Evolutionary conservation across 2,113 vertebrate genomes (phyloP).

Genomic region (Capreolus pygargus): DNA sequence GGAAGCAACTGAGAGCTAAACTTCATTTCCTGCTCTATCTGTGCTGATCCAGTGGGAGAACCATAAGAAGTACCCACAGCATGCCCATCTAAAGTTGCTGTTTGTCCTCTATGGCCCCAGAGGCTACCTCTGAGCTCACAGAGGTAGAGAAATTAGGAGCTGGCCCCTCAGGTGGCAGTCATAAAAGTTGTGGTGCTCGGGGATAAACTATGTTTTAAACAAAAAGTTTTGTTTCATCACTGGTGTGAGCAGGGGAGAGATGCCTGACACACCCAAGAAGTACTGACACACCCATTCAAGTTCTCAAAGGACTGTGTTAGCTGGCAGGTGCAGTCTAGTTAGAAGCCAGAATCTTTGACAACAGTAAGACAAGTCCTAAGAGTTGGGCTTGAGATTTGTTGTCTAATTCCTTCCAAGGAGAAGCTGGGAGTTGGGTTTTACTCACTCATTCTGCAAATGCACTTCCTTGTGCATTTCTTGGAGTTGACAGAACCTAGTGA

Average conservation of each 20-base stretch:
- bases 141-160: neutral
- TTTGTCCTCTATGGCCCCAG: neutral
- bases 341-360: neutral
- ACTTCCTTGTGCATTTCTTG: neutral
- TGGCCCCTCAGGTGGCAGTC: neutral
- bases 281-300: neutral
- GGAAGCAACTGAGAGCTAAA: neutral
- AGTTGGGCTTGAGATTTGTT: neutral
- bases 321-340: neutral
- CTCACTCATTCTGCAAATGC: neutral
- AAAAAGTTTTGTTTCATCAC: neutral
- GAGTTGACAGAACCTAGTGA: neutral
- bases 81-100: neutral
- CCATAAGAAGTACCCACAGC: neutral
- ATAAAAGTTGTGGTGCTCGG: neutral
- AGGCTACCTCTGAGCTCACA: neutral
- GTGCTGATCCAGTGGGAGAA: neutral
- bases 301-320: neutral
- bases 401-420: neutral
- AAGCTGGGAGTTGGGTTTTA: neutral
- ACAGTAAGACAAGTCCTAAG: neutral
- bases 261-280: neutral
- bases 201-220: neutral
- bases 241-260: neutral
- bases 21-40: neutral